Evolutionary conservation across 2,797 vertebrate species (phyloP).

Genomic region (Catamblyrhynchus diadema): DNA sequence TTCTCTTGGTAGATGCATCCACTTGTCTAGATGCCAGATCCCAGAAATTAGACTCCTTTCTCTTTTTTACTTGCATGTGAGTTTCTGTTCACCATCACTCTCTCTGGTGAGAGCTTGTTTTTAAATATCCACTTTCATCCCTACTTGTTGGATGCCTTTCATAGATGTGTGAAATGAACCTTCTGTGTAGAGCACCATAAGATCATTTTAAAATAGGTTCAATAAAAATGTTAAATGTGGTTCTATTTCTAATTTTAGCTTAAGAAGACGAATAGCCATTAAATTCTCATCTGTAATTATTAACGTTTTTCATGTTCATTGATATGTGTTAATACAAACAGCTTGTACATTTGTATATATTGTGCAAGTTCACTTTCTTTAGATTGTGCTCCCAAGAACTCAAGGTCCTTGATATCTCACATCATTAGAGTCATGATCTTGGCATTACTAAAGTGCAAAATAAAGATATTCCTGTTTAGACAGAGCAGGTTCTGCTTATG

Average conservation of each 20-base stretch:
- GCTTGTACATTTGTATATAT: background rate
- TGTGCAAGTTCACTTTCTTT: background rate
- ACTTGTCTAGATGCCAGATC: background rate
- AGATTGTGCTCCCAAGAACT: background rate
- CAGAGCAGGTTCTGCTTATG: constrained; percentile 4
- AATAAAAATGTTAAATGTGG: background rate
- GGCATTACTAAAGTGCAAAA: background rate
- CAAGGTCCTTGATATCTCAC: background rate
- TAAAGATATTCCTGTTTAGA: constrained; percentile 25
- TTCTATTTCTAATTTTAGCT: constrained; percentile 1
- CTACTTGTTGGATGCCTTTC: background rate
- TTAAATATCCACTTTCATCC: background rate
- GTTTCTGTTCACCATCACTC: background rate
- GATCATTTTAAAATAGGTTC: background rate
- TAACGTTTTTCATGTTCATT: background rate
- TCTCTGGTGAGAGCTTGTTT: background rate
- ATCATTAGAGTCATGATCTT: background rate
- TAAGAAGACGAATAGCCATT: background rate
- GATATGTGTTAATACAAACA: background rate
- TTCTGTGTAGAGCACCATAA: background rate
- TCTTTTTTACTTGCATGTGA: background rate
- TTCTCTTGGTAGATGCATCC: background rate
- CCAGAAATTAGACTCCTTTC: background rate
- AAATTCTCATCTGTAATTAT: background rate
- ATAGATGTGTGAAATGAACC: constrained; percentile 3